Evolutionary conservation across 1,140 invertebrate species (phyloP).

Genomic region (Metaphire vulgaris): DNA sequence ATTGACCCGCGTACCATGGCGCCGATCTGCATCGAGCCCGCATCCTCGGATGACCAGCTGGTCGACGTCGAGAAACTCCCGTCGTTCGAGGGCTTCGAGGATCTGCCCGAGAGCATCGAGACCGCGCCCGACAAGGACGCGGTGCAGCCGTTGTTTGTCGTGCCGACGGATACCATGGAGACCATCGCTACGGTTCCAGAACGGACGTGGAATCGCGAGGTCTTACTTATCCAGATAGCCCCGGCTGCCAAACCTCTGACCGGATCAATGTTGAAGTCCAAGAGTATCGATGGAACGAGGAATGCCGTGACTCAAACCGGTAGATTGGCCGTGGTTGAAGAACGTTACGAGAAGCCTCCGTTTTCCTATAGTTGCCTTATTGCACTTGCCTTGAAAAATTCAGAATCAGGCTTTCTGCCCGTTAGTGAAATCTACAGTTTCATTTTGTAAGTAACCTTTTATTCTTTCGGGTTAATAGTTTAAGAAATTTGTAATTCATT

Average conservation of each 20-base stretch:
- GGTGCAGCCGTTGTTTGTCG: not conserved
- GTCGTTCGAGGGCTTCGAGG: not conserved
- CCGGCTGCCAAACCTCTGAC: not conserved
- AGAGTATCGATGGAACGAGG: not conserved
- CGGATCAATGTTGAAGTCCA: not conserved
- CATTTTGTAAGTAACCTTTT: slow-evolving; percentile 72
- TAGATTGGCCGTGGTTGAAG: slow-evolving; percentile 8
- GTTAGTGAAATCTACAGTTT: slow-evolving; percentile 98
- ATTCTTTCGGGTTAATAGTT: too few species aligned
- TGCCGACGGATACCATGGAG: not conserved
- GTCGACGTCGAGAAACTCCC: not conserved
- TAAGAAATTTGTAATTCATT: too few species aligned
- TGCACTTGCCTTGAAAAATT: slow-evolving; percentile 94
- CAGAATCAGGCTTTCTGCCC: slow-evolving; percentile 81
- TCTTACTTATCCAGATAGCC: not conserved
- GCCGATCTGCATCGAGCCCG: not conserved
- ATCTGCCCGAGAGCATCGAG: not conserved
- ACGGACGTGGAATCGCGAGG: not conserved
- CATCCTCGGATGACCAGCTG: not conserved
- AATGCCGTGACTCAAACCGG: not conserved
- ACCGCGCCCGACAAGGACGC: not conserved
- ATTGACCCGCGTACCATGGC: not conserved
- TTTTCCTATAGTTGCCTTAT: slow-evolving; percentile 97
- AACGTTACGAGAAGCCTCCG: slow-evolving; percentile 84
- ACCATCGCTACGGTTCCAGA: not conserved